phyloP scores from a whole-genome alignment of 2,888 invertebrate genomes.

The Tiliacea citrago region DNA sequence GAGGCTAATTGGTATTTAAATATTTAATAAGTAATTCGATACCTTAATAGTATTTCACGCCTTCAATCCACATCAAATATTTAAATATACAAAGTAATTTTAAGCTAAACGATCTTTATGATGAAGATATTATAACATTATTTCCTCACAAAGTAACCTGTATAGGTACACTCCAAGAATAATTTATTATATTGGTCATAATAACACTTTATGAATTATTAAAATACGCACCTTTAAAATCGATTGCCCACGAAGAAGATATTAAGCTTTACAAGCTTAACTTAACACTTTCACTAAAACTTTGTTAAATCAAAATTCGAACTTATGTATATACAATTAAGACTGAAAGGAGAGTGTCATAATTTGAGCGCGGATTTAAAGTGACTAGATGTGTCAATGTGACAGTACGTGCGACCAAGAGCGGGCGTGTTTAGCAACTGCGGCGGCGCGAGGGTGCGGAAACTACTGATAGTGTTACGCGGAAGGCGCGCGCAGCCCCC shows the following conservation, averaged over 20 bases:
- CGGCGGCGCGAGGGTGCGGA: constrained; percentile 88
- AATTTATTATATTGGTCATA: constrained; percentile 60
- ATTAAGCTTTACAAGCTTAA: constrained; percentile 67
- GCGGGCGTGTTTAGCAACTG: constrained; percentile 90
- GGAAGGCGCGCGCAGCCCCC: constrained; percentile 87
- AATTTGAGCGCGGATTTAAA: constrained; percentile 71
- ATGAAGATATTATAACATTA: constrained; percentile 55
- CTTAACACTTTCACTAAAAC: constrained; percentile 68
- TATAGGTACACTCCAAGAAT: constrained; percentile 51
- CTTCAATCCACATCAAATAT: constrained; percentile 44
- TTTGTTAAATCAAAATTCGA: constrained; percentile 59
- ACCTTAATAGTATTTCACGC: constrained; percentile 38
- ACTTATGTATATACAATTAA: constrained; percentile 60
- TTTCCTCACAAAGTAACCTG: constrained; percentile 60
- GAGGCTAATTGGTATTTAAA: constrained; percentile 42
- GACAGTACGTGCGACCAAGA: constrained; percentile 85
- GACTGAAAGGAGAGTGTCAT: constrained; percentile 64
- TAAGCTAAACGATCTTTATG: constrained; percentile 46
- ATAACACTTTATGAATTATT: constrained; percentile 63
- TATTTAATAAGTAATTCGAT: constrained; percentile 42
- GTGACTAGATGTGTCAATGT: constrained; percentile 84
- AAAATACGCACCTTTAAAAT: constrained; percentile 75
- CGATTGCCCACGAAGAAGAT: constrained; percentile 68
- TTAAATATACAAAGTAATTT: constrained; percentile 58
- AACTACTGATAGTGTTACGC: constrained; percentile 90